Base-by-base conservation (phyloP, 2,113 vertebrate genomes). In the Centropus unirufus region DNA sequence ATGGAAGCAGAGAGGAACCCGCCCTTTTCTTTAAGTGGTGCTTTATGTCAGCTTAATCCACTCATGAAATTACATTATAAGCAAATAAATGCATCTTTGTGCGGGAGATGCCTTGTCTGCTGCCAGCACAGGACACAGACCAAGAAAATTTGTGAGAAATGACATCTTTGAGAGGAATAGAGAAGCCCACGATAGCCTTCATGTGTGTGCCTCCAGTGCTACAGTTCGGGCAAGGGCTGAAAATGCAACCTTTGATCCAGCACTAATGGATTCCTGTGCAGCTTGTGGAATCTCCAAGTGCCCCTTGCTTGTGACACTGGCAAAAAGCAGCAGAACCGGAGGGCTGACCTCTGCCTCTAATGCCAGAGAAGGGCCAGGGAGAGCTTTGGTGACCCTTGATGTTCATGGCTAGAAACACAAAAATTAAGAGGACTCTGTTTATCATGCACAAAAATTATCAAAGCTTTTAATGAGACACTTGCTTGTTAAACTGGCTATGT, bases 301-400 rank as follows among this genome's bases (percentile, higher is more conserved):
- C 18, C 55, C 26, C 11, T 61, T 27, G 47, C 34, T 62, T 0
- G 0, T 34, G 34, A 8, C 5, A 0, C 6, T 32, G 67, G 39
- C 67, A 29, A 27, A 29, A 3, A 34, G 67, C 62, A 74, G n/a
- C 39, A 58, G 46, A 19, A 5, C 23, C 40, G 0, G 2, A 66
- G 64, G 40, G 36, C 74, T 62, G 40, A 54, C 19, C 26, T 76
- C 47, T 51, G 39, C 36, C 23, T 46, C 32, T 4, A 51, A 23
- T n/a, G 22, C 18, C 72, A 40, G 55, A 44, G 42, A 1, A 3
- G 12, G 18, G 18, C 30, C 19, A 21, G 26, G 63, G 44, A 84
- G 11, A 74, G 23, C 59, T 47, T 3, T 2, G 3, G 3, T 34
- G 59, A 9, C 7, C 1, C 78, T 82, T 3, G 3, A 3, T 36